Base-by-base conservation (phyloP, 2,113 vertebrate genomes). In the Opisthocomus hoazin region DNA sequence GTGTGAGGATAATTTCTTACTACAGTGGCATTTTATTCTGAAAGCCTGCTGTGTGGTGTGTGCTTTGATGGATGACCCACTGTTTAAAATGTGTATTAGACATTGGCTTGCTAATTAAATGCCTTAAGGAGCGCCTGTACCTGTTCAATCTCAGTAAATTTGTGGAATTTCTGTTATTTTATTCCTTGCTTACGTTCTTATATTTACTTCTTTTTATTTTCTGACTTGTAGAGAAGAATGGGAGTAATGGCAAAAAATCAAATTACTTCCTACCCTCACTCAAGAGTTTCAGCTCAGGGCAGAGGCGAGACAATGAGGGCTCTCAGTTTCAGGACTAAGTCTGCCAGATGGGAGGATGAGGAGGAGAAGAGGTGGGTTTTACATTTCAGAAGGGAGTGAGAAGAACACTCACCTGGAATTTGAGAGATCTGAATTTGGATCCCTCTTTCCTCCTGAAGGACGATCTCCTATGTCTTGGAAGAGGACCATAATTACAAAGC, bases 1-100 rank as follows among this genome's bases (percentile, higher is more conserved):
- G 96, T 96, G 89, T 97, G 88, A 94, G 93, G 93, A 93, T 98
- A 96, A 98, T 98, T 98, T 98, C 97, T 98, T 98, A 95, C 97
- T 95, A 95, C 94, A 97, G 95, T 97, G 96, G 85, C 96, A 83
- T 97, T 98, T 97, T 96, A 94, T 96, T 96, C 96, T 91, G 96
- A 96, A 96, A 93, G 89, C 97, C 97, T 98, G 96, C 97, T 97
- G 97, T 64, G 95, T 89, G 75, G 90, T 95, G 90, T 93, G 92
- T 89, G 94, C 84, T 76, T 96, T 97, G 97, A 97, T 97, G 94
- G 96, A 98, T 97, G 95, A 89, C 97, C 97, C 51, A 96, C 97
- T 98, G 96, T 97, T 98, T 98, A 97, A 97, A 97, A 88, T 93
- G 92, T 93, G 71, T 96, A 81, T 97, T 94, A 97, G 93, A 65